These are phyloP conservation scores for Amiota minor DNA, from an alignment of 2,888 invertebrate species.

Conservation along the genomic window DNA sequence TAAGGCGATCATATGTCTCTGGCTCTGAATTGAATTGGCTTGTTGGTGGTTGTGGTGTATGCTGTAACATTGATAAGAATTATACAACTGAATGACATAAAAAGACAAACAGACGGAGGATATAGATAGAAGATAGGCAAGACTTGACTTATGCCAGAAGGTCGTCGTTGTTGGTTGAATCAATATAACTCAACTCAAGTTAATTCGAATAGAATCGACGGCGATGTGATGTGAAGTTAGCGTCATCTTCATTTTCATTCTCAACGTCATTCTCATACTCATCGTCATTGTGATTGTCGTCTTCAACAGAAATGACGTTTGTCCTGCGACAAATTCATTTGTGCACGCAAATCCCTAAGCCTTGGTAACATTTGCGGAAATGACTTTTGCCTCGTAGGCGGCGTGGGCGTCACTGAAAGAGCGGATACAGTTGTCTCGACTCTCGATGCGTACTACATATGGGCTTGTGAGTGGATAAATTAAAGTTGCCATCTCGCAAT, in stretches of 20 bases:
- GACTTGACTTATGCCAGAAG: conserved; percentile 25
- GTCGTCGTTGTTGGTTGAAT: not conserved
- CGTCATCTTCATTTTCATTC: not conserved
- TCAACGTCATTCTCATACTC: not conserved
- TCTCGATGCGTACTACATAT: conserved; percentile 9
- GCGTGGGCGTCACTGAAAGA: not conserved
- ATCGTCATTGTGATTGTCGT: not conserved
- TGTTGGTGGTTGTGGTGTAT: too few species aligned
- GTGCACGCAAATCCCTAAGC: conserved; percentile 67
- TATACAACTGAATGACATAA: not conserved
- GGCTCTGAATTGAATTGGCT: too few species aligned
- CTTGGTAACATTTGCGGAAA: conserved; percentile 65
- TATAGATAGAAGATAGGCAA: conserved; percentile 43
- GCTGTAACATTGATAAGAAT: too few species aligned
- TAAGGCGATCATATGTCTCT: not conserved
- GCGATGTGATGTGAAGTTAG: not conserved
- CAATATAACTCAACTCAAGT: not conserved
- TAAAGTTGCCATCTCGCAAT: conserved; percentile 55
- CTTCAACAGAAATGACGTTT: conserved; percentile 18
- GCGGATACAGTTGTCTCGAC: not conserved
- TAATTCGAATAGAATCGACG: not conserved
- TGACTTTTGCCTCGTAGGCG: conserved; percentile 57
- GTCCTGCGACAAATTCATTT: conserved; percentile 61
- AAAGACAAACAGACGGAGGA: conserved; percentile 8
- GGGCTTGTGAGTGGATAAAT: conserved; percentile 48